Percentiles rank a stretch among this genome's conserved stretches.
These are phyloP conservation scores for Cinara cedri DNA, from an alignment of 2,888 invertebrate genomes.

Conservation along the genomic window DNA sequence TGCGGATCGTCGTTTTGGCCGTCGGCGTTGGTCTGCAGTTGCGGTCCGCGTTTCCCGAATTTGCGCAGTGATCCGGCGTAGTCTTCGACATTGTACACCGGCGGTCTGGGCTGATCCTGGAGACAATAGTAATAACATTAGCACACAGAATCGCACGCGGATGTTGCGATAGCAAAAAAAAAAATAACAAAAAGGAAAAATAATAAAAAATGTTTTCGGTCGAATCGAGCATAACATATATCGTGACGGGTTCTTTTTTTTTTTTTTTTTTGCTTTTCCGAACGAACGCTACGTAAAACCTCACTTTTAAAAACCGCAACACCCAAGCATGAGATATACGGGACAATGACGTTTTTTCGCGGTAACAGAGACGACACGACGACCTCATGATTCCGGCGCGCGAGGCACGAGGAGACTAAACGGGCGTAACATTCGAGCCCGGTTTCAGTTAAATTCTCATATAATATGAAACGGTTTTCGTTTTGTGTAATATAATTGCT, in stretches of 20 bases:
- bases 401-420: slow-evolving; percentile 25
- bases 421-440: not conserved
- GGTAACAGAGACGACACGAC: slow-evolving; percentile 37
- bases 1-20: slow-evolving; percentile 6
- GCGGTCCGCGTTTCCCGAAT: slow-evolving; percentile 65
- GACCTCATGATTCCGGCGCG: slow-evolving; percentile 30
- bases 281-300: not conserved
- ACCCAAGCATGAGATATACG: slow-evolving; percentile 49
- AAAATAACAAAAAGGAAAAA: not conserved
- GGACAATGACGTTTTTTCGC: slow-evolving; percentile 6
- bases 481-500: not conserved
- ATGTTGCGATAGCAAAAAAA: not conserved
- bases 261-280: too few species aligned
- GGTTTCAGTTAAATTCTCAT: not conserved
- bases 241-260: too few species aligned
- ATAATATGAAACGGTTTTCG: slow-evolving; percentile 15
- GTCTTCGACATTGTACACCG: slow-evolving; percentile 89
- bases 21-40: slow-evolving; percentile 22
- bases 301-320: slow-evolving; percentile 43
- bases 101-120: slow-evolving; percentile 70
- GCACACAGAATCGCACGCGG: too few species aligned
- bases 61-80: slow-evolving; percentile 80
- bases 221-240: not conserved
- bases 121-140: slow-evolving; percentile 8
- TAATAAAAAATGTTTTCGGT: too few species aligned